phyloP scores from a whole-genome alignment of 1,140 invertebrate species.

The Drosophila pandora region DNA sequence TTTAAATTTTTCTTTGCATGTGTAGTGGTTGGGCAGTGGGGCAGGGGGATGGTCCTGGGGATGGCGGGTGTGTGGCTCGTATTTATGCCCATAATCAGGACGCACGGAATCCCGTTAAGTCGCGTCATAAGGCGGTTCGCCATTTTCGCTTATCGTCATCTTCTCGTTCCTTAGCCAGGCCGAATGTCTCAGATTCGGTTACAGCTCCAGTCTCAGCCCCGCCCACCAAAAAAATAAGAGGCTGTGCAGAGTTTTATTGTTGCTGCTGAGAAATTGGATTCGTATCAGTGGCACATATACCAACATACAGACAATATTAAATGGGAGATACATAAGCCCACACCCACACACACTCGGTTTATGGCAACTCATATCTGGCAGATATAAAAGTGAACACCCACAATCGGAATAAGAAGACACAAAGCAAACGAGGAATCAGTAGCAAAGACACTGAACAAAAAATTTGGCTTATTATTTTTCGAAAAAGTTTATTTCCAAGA shows the following conservation, averaged over 20 bases:
- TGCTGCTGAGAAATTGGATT: slow-evolving; percentile 76
- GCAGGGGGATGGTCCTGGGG: not conserved
- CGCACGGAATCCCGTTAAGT: slow-evolving; percentile 77
- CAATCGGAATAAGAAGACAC: slow-evolving; percentile 14
- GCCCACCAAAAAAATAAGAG: slow-evolving; percentile 30
- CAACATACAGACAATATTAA: slow-evolving; percentile 20
- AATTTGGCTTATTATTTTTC: not conserved
- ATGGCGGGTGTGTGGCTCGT: slow-evolving; percentile 21
- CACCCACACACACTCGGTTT: slow-evolving; percentile 61
- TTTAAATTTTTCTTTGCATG: slow-evolving; percentile 56
- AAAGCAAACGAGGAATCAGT: not conserved
- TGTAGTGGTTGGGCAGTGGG: slow-evolving; percentile 6
- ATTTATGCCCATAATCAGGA: slow-evolving; percentile 75
- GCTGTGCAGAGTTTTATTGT: slow-evolving; percentile 69
- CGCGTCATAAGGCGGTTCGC: slow-evolving; percentile 75
- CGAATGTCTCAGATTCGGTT: slow-evolving; percentile 8
- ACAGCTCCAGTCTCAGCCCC: slow-evolving; percentile 32
- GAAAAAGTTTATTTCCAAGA: too few species aligned
- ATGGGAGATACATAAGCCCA: slow-evolving; percentile 36
- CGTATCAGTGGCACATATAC: slow-evolving; percentile 57
- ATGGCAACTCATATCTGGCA: slow-evolving; percentile 81
- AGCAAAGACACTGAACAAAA: slow-evolving; percentile 20
- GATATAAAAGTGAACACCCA: slow-evolving; percentile 60
- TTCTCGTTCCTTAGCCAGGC: slow-evolving; percentile 4
- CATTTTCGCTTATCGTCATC: slow-evolving; percentile 74